These are phyloP conservation scores for Xestia rhomboidea DNA, from an alignment of 2,888 invertebrate species.

Conservation along the genomic window DNA sequence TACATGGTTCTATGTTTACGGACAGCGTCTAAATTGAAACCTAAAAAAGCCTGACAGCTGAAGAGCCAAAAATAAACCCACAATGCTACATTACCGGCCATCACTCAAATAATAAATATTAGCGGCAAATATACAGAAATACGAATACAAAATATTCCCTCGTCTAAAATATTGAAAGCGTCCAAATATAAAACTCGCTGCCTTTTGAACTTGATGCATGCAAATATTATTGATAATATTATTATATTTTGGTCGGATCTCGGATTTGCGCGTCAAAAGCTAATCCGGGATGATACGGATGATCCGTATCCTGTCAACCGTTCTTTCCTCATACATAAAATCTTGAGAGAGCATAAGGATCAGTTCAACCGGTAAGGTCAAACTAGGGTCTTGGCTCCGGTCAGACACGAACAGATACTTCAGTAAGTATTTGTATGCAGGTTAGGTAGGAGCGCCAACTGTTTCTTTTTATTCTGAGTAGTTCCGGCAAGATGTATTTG, in stretches of 20 bases:
- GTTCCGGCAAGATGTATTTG: too few species aligned
- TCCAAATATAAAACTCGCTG: slow-evolving; percentile 8
- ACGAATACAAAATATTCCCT: slow-evolving; percentile 7
- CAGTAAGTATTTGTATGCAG: not conserved
- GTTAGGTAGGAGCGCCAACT: not conserved
- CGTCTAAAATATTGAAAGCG: slow-evolving; percentile 35
- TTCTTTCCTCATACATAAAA: slow-evolving; percentile 21
- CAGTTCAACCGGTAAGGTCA: not conserved
- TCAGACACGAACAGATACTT: not conserved
- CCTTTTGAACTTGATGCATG: slow-evolving; percentile 41
- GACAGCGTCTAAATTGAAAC: not conserved
- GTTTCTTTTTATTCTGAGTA: too few species aligned
- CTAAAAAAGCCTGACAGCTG: not conserved
- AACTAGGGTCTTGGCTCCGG: not conserved
- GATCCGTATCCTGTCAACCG: slow-evolving; percentile 11
- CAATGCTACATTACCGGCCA: not conserved
- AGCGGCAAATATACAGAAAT: slow-evolving; percentile 2
- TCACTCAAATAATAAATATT: slow-evolving; percentile 32
- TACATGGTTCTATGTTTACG: not conserved
- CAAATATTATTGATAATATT: slow-evolving; percentile 48
- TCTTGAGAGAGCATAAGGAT: not conserved
- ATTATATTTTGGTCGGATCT: slow-evolving; percentile 18
- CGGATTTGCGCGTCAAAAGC: slow-evolving; percentile 43
- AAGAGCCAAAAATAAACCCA: not conserved
- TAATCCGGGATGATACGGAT: slow-evolving; percentile 44